Conservation (phyloP, 2,888 invertebrate species). For the Meiosimyza decipiens region DNA sequence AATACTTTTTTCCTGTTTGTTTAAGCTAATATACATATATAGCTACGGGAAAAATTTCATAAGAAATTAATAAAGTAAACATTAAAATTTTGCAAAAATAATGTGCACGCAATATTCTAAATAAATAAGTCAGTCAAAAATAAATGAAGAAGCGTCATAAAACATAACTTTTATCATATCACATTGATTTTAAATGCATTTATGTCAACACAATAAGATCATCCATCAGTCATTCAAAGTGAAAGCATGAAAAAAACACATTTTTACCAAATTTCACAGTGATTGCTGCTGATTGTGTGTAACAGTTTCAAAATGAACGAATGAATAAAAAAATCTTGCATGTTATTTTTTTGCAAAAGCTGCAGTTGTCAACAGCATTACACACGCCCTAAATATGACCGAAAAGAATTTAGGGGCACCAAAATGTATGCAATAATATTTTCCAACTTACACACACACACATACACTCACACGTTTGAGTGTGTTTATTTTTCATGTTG, state of each 20-base stretch:
- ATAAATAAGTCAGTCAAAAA: no score
- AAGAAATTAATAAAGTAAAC: no score
- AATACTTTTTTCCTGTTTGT: no score
- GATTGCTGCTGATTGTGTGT: no score
- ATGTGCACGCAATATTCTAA: no score
- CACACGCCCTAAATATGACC: no score
- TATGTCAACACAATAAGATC: not conserved
- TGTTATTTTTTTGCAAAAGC: no score
- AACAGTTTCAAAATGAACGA: not conserved
- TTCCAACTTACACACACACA: not conserved
- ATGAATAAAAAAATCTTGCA: not conserved
- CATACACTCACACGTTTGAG: not conserved
- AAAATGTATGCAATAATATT: not conserved
- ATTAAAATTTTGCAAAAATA: no score
- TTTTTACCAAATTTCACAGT: conserved; percentile 6
- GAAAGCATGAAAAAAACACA: not conserved
- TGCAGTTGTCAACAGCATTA: no score
- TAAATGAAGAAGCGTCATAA: no score
- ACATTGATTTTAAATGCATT: not conserved
- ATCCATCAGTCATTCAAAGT: conserved; percentile 18
- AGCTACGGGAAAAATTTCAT: no score
- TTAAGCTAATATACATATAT: no score
- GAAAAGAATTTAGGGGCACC: not conserved
- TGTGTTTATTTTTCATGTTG: conserved; percentile 20
- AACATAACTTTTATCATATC: not conserved